These are phyloP conservation scores for Ptyas mucosa DNA, from an alignment of 2,113 vertebrate genomes.

Conservation along the genomic window DNA sequence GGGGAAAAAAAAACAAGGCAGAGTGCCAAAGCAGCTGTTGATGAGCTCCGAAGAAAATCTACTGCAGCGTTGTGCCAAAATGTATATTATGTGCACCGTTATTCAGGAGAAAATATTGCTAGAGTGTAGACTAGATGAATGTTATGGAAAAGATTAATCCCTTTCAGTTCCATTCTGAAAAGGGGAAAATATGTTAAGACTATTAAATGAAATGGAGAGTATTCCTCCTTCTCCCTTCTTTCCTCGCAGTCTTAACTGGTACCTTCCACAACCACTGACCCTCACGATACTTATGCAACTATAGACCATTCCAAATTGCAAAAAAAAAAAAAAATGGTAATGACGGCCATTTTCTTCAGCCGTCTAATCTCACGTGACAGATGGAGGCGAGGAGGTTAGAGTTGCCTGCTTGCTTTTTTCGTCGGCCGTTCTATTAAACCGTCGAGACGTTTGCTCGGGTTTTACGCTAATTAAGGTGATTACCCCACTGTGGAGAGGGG, in stretches of 20 bases:
- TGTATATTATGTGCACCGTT: background rate
- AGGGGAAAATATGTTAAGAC: background rate
- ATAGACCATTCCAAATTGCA: conserved; percentile 5
- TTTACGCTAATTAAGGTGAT: background rate
- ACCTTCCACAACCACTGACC: background rate
- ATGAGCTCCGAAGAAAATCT: background rate
- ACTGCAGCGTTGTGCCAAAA: background rate
- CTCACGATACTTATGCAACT: background rate
- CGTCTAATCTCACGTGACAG: background rate
- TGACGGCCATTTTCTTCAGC: background rate
- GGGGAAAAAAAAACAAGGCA: background rate
- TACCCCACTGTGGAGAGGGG: background rate
- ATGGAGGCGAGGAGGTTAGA: background rate
- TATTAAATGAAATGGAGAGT: background rate
- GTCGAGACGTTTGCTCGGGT: background rate
- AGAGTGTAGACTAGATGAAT: background rate
- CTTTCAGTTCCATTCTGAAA: background rate
- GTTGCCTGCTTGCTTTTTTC: background rate
- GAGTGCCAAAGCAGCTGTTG: background rate
- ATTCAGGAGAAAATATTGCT: background rate
- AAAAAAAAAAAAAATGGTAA: background rate
- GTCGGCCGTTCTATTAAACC: background rate
- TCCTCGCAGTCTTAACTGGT: no score
- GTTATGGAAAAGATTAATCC: background rate
- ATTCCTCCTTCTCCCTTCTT: no score